Conservation (phyloP, 2,888 invertebrate genomes). For the Aradus depressus region DNA sequence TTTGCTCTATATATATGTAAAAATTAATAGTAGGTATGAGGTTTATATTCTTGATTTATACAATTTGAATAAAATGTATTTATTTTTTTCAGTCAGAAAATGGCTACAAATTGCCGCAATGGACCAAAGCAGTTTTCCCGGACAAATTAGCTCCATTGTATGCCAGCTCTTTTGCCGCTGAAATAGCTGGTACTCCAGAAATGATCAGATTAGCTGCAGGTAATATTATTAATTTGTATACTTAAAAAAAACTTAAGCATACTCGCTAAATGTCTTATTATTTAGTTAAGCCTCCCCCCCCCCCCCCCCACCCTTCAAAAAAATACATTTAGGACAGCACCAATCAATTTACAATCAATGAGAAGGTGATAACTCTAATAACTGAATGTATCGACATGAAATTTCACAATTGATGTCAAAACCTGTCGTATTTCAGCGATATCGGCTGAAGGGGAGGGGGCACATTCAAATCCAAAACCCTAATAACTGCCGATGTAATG, state of each 20-base stretch:
- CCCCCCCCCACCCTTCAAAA: neutral
- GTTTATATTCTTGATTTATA: no score
- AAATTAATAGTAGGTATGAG: no score
- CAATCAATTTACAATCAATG: neutral
- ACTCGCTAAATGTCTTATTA: no score
- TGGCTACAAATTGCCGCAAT: constrained; percentile 58
- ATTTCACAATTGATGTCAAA: no score
- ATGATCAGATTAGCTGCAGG: constrained; percentile 18
- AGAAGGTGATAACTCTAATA: no score
- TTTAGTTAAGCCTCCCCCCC: neutral
- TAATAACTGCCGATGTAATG: no score
- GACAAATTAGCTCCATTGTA: constrained; percentile 42
- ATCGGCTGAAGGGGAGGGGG: no score
- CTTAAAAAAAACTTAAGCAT: no score
- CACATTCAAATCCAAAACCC: no score
- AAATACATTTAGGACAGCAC: neutral
- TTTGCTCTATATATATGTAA: no score
- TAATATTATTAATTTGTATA: neutral
- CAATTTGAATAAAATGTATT: neutral
- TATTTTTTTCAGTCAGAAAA: constrained; percentile 41
- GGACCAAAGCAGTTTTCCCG: constrained; percentile 61
- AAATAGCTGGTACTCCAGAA: constrained; percentile 16
- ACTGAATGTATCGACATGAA: no score
- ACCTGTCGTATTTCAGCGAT: no score
- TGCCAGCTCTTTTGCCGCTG: constrained; percentile 15